Evolutionary conservation across 64 coral and sea anemone genomes (phyloP), one percentile per base, ranked within the genome.

Genomic region (Pocillopora verrucosa): DNA sequence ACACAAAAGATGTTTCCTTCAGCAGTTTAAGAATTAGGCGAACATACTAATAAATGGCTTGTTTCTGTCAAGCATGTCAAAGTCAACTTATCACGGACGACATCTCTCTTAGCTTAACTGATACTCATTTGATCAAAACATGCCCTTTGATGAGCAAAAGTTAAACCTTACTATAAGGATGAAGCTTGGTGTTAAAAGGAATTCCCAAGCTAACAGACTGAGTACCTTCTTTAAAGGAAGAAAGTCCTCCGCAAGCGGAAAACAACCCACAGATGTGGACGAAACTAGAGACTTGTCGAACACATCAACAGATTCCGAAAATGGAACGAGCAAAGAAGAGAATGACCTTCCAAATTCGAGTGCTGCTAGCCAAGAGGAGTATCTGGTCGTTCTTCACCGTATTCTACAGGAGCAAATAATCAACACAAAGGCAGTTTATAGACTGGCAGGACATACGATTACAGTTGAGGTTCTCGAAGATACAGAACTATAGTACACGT

Each of bases 381-480:
- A 83, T 64, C 60, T 83, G 4, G 45, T 15, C 25, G 61, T 83
- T 83, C 80, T 83, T 65, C 16, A 83, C 17, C 80, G 80, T 68
- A 83, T 83, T 68, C 80, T 83, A 3, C 80, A 83, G 36, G 61
- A 67, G 17, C 80, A 83, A 83, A 22, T 68, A 45, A 64, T 83
- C 16, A 83, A 83, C 61, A 65, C 80, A 34, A 83, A 34, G 20
- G 80, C 65, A 45, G 80, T 83, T 36, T 83, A 83, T 62, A 83
- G 7, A 34, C 20, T 83, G 22, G 80, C 80, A 65, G 80, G 80
- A 41, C 35, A 83, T 22, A 83, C 20, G 14, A 64, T 83, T 38
- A 83, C 14, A 51, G 80, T 83, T 67, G 80, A 83, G 19, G 80
- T 83, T 35, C 80, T 83, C 17, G 80, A 83, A 64, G 80, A 83